These are phyloP conservation scores for Toxotes chatareus DNA, from an alignment of 2,113 vertebrate species.

Conservation along the genomic window DNA sequence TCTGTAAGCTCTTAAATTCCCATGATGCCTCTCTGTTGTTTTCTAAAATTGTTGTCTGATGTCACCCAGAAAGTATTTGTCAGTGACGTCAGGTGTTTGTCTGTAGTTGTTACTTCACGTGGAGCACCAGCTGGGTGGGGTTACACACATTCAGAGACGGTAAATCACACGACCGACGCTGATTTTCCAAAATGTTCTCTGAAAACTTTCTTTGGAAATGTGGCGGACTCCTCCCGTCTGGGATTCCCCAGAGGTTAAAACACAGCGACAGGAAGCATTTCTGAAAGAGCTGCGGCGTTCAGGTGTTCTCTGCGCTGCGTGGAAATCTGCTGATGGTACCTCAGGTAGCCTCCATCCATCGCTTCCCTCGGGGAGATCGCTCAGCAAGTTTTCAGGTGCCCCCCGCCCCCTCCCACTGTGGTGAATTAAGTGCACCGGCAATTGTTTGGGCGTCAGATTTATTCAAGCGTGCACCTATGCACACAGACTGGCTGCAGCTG, in stretches of 20 bases:
- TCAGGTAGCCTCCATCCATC: constrained; percentile 20
- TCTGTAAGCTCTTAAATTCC: constrained; percentile 3
- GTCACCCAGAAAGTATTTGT: neutral
- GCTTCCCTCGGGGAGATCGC: neutral
- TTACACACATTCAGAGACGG: neutral
- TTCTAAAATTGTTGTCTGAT: neutral
- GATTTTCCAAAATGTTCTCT: neutral
- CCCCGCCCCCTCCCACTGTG: neutral
- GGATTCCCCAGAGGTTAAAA: neutral
- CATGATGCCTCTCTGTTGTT: constrained; percentile 5
- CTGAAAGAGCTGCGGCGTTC: constrained; percentile 16
- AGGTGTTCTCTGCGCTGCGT: constrained; percentile 20
- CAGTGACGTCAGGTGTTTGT: neutral
- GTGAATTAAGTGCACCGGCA: constrained; percentile 40
- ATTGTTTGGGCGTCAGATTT: neutral
- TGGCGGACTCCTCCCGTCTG: neutral
- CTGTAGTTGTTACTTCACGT: neutral
- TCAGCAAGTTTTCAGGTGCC: constrained; percentile 44
- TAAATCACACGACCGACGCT: neutral
- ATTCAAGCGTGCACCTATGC: neutral
- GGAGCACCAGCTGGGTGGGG: neutral
- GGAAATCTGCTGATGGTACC: constrained; percentile 46
- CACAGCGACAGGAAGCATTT: neutral
- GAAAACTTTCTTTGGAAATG: constrained; percentile 6
- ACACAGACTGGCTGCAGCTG: constrained; percentile 44